Base-by-base conservation (phyloP, 1,140 invertebrate genomes). In the Caenorhabditis tropicalis region DNA sequence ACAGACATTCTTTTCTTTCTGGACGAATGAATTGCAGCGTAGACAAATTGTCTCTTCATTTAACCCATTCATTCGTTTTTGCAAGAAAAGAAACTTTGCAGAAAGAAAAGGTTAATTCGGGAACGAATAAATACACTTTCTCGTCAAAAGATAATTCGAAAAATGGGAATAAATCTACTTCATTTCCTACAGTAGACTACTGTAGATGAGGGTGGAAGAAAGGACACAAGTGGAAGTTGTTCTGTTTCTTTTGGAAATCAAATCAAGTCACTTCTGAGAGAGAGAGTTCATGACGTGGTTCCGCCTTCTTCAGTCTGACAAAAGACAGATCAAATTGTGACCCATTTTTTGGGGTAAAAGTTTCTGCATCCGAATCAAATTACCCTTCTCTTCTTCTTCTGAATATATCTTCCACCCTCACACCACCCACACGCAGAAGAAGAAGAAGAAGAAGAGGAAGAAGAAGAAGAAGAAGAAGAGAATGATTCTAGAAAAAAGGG, bases 251-350 rank as follows among this genome's bases (percentile, higher is more conserved):
- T n/a, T 29, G 10, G 43, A 56, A 74, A 43, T 74, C 21, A 21
- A 74, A 74, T 74, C 65, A 74, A 74, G 65, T 74, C 36, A 43
- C n/a, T 74, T n/a, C n/a, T n/a, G n/a, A n/a, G n/a, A n/a, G 58
- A 65, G n/a, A 51, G 48, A 51, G 33, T 31, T 31, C 33, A 74
- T 74, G 65, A 74, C 65, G 65, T 21, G 29, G 33, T 65, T 74
- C 36, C 65, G 65, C 9, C 36, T 43, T 58, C 53, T 58, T 58
- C 19, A 24, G 16, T 65, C 33, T 39, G 31, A 65, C 65, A 74
- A 74, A 74, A 74, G 65, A 74, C 36, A 43, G 65, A 74, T 43
- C 36, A 74, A 74, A 74, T 74, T 74, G 65, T 74, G 65, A 74
- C 65, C 65, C 65, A 74, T 74, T 74, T 74, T 74, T 74, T 39